Evolutionary conservation across 2,797 vertebrate genomes (phyloP).

Genomic region (Chaunax sp.): DNA sequence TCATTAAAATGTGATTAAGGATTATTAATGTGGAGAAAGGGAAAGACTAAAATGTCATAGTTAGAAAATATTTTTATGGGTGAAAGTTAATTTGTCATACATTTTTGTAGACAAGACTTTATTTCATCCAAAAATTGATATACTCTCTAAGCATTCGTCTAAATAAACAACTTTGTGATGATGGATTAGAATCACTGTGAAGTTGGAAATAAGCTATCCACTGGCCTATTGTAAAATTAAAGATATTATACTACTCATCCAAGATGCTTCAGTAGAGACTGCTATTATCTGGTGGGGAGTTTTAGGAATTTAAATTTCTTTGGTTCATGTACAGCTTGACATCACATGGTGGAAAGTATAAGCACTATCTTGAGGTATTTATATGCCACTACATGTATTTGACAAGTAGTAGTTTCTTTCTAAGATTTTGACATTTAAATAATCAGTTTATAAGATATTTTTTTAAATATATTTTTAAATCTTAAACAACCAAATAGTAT

Average conservation of each 20-base stretch:
- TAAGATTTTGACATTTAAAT: constrained; percentile 5
- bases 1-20: constrained; percentile 37
- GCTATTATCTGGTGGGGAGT: not conserved
- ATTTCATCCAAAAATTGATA: constrained; percentile 23
- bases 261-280: constrained; percentile 18
- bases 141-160: constrained; percentile 14
- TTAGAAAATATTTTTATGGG: constrained; percentile 22
- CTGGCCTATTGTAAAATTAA: constrained; percentile 4
- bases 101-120: constrained; percentile 31
- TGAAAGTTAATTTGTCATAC: constrained; percentile 38
- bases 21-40: constrained; percentile 37
- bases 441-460: not conserved
- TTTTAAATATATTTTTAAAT: not conserved
- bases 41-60: constrained; percentile 22
- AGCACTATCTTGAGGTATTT: too few relatives aligned
- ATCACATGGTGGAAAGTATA: too few relatives aligned
- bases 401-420: too few relatives aligned
- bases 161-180: constrained; percentile 30
- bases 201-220: constrained; percentile 19
- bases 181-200: constrained; percentile 27
- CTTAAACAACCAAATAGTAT: not conserved
- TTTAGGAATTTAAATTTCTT: not conserved
- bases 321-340: not conserved
- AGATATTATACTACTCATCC: not conserved
- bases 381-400: too few relatives aligned